Conservation (phyloP, 2,113 vertebrate genomes). For the Procavia capensis region DNA sequence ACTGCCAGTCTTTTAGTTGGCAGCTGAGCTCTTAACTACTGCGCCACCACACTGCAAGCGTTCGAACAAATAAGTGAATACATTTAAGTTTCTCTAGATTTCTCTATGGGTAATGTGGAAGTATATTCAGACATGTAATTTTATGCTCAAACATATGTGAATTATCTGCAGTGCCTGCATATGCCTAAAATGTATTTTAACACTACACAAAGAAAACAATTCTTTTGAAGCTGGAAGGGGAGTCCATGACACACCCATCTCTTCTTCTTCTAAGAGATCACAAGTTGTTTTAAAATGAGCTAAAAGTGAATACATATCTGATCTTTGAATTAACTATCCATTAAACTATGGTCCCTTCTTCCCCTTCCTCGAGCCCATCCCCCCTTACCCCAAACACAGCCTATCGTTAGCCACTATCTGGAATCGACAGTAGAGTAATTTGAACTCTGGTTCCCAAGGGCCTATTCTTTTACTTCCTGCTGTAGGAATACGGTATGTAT, state of each 20-base stretch:
- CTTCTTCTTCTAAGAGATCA: not conserved
- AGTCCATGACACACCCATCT: not conserved
- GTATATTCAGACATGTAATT: not conserved
- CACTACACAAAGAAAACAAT: not conserved
- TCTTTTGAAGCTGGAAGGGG: constrained; percentile 5
- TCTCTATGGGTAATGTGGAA: not conserved
- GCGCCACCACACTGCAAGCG: too few species aligned
- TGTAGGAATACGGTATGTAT: constrained; percentile 96
- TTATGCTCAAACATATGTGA: not conserved
- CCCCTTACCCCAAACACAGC: constrained; percentile 85
- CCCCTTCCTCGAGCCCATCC: constrained; percentile 1
- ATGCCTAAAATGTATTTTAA: not conserved
- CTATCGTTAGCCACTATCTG: constrained; percentile 96
- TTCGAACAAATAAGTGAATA: not conserved
- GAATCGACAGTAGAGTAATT: constrained; percentile 95
- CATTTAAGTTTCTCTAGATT: not conserved
- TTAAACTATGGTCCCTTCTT: constrained; percentile 52
- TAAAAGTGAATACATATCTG: constrained; percentile 80
- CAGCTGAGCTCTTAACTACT: too few species aligned
- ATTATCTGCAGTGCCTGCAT: not conserved
- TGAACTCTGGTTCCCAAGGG: constrained; percentile 95
- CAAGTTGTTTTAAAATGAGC: constrained; percentile 74
- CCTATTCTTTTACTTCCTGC: constrained; percentile 97
- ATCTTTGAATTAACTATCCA: constrained; percentile 84
- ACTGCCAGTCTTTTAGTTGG: too few species aligned